Evolutionary conservation across 2,888 invertebrate genomes (phyloP), one percentile per base, ranked within the genome.

Genomic region (Monochamus alternatus): DNA sequence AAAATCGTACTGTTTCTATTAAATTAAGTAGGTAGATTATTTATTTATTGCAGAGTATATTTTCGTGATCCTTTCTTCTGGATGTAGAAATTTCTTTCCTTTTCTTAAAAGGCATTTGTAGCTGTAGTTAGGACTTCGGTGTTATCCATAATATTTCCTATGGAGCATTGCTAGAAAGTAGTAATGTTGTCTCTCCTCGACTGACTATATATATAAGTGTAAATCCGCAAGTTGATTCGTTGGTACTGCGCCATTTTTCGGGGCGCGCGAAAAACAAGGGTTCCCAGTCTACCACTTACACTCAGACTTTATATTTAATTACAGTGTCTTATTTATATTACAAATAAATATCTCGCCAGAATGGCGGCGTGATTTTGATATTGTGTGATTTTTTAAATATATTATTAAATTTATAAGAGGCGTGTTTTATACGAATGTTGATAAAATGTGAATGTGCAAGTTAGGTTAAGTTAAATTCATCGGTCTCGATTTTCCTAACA

Each of bases 311-410:
- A 87, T 38, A 38, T 87, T 86, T 86, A 86, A 80, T 77, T 81
- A 72, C 86, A 86, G 84, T 87, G 85, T 87, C 85, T 87, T 87
- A 88, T 88, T 88, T 88, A 88, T 88, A 82, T 85, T 87, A 86
- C 85, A 85, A 83, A 84, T 84, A 84, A 83, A 85, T 78, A 80
- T 87, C 86, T 85, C 87, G 88, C 86, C 84, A 78, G 32, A 67
- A 83, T 68, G 79, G 80, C 87, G 87, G 87, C 84, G 89, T 89
- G 89, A 89, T 89, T 89, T 88, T 87, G 87, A 89, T 89, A 88
- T 86, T 88, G 88, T 89, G 89, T 89, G 89, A 89, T 89, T 89
- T 87, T 80, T 86, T 86, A 85, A 85, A 84, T 86, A 86, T 84
- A 87, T 86, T 85, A 86, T 84, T 82, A 84, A 83, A 83, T 83